Evolutionary conservation across 2,113 vertebrate species (phyloP).

Genomic region (Eretmochelys imbricata): DNA sequence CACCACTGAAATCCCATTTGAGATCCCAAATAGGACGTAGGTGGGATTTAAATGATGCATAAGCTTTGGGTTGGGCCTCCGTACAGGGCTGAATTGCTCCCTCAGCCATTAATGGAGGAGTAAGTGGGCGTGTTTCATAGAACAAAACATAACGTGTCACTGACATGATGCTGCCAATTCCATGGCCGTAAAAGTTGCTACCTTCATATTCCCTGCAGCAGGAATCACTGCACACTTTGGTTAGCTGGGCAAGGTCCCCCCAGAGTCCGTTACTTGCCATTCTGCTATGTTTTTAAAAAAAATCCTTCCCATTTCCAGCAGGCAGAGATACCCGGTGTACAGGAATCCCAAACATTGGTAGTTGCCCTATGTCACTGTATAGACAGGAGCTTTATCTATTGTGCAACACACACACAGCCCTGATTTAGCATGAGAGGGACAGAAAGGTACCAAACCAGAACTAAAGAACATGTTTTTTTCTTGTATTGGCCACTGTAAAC

Average conservation of each 20-base stretch:
- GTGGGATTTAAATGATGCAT: not conserved
- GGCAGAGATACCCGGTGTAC: not conserved
- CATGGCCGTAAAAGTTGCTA: not conserved
- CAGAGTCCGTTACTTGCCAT: not conserved
- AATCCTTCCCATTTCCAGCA: not conserved
- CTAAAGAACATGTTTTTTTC: not conserved
- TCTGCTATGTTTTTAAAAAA: not conserved
- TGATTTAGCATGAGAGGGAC: not conserved
- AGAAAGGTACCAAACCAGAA: not conserved
- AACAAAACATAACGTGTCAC: not conserved
- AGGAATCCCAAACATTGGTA: not conserved
- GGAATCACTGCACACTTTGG: not conserved
- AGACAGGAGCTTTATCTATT: not conserved
- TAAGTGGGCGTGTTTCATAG: not conserved
- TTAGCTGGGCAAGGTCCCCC: not conserved
- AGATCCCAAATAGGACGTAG: not conserved
- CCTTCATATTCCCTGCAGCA: rapidly evolving
- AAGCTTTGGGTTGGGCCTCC: not conserved
- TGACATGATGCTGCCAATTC: not conserved
- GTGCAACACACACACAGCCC: not conserved
- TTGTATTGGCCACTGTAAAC: not conserved
- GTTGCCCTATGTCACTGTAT: not conserved
- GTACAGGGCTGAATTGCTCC: not conserved
- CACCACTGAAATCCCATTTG: not conserved
- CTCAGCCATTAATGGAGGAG: not conserved